Base-by-base conservation (phyloP, 2,797 vertebrate species). In the Gorsachius magnificus region DNA sequence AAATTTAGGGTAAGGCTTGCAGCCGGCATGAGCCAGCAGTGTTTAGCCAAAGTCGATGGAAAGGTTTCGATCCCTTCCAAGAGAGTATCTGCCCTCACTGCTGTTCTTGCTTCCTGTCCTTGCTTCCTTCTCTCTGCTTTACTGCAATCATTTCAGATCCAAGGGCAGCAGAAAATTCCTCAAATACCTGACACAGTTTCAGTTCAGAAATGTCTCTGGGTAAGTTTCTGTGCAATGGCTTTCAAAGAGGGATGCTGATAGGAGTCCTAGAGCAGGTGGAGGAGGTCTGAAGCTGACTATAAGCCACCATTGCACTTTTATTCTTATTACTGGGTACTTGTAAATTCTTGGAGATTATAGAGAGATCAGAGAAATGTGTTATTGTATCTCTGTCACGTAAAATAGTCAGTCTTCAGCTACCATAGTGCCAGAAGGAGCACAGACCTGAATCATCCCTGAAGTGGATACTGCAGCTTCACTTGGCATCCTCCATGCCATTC, bases 11-110 rank as follows among this genome's bases (percentile, higher is more conserved):
- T 84, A 74, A 80, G 71, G 6, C 63, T 70, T 92, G 68, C 20
- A 87, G 53, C 26, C 8, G 5, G 16, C 38, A 38, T 33, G 20
- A 89, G 25, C 56, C 79, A 66, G 41, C 21, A 28, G 45, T 2
- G 0, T 77, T 89, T 74, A 50, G 17, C 64, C 0, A 0, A 83
- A 81, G 53, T 57, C 31, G 17, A 35, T 48, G 35, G 48, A 87
- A 87, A 75, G 16, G 21, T 38, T 92, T 71, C 4, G 3, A 7
- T 68, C 51, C 51, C 26, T 89, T 78, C 61, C 0, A 0, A 92
- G n/a, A 0, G 0, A 60, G 15, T 54, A 53, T 43, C 68, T 90
- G 38, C 36, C 80, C 41, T 70, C 7, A 1, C 26, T 75, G 29
- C 50, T 71, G 53, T 87, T 36, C 78, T 75, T 75, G 24, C 60